Conservation (phyloP, 2,113 vertebrate genomes). For the Dromas ardeola region DNA sequence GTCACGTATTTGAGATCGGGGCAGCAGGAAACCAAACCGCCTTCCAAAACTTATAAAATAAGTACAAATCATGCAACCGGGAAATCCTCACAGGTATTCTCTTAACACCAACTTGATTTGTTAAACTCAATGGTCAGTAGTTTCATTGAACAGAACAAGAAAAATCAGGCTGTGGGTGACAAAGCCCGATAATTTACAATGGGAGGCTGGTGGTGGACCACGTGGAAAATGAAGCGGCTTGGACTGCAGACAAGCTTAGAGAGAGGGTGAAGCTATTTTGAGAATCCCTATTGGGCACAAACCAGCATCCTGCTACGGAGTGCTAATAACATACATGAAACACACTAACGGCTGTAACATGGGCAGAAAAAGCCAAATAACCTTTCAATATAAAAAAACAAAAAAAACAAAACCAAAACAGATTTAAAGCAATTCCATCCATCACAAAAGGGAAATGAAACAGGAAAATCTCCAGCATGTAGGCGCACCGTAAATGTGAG, state of each 20-base stretch:
- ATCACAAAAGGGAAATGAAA: not conserved
- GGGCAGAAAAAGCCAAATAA: not conserved
- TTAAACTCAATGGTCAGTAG: not conserved
- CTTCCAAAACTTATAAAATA: not conserved
- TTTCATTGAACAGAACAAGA: not conserved
- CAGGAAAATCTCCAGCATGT: not conserved
- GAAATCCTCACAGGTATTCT: not conserved
- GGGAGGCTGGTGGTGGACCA: not conserved
- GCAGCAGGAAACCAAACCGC: not conserved
- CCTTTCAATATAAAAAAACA: not conserved
- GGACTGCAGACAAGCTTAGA: not conserved
- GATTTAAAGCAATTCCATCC: not conserved
- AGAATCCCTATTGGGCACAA: not conserved
- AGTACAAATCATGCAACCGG: not conserved
- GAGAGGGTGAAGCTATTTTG: not conserved
- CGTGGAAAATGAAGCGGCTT: not conserved
- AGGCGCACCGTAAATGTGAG: not conserved
- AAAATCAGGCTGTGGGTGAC: not conserved
- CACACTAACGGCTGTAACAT: not conserved
- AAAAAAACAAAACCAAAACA: not conserved
- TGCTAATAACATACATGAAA: not conserved
- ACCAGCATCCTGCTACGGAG: not conserved
- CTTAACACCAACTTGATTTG: not conserved
- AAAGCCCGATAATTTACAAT: not conserved
- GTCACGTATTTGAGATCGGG: not conserved